Base-by-base conservation (phyloP, 92 coral and sea anemone species). In the Palythoa grandiflora region DNA sequence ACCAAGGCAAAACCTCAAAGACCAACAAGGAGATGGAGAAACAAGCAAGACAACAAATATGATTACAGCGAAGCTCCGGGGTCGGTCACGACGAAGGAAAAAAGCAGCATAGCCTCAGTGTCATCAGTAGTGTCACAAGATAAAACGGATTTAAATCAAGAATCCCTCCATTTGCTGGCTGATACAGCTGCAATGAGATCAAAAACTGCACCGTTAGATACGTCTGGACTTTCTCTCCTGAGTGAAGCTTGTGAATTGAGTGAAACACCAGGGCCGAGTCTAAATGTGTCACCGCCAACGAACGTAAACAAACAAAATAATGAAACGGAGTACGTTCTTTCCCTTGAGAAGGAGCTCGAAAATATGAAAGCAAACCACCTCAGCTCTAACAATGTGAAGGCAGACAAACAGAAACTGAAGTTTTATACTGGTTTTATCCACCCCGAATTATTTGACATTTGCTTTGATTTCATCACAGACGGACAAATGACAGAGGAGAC, bases 401-500 rank as follows among this genome's bases (percentile, higher is more conserved):
- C 61, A 55, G 61, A 55, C 61, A 55, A 9, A 55, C 61, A 55
- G 61, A 55, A 55, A 55, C 50, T 44, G 50, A 44, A 44, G 50
- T 44, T 44, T 44, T 44, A 44, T 44, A 44, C 50, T 44, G 50
- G 61, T 55, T 55, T 55, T 55, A 55, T 55, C 16, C 61, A 55
- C 61, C 61, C 61, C 61, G 61, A 55, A 55, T 9, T 55, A 55
- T 55, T 55, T 55, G 61, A 55, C 61, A 55, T 55, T 55, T 55
- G 61, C 61, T 74, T 74, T 39, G 83, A 75, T 55, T 86, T 75
- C 71, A 59, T 86, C 14, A 75, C 73, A 36, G 50, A 85, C 39
- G 81, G 88, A 55, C 88, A 85, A 85, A 28, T 73, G 55, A 53
- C 20, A n/a, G 88, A 85, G 70, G 83, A 85, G 51, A 7, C 52